These are phyloP conservation scores for Ichneumon xanthorius DNA, from an alignment of 2,888 invertebrate species.

Conservation along the genomic window DNA sequence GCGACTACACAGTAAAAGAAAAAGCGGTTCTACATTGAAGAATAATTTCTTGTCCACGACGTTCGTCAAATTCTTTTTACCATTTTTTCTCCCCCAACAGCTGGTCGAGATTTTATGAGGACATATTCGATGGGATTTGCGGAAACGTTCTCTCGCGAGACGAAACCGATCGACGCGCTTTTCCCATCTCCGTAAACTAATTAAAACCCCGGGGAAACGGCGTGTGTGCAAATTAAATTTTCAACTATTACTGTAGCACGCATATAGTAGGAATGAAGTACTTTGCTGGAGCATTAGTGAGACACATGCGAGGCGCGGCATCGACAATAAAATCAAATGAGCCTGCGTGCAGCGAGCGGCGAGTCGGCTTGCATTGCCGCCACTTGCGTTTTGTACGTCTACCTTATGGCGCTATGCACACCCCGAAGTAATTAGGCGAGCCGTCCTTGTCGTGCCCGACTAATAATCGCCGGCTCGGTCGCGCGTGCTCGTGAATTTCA, in stretches of 20 bases:
- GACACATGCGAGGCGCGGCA: constrained; percentile 19
- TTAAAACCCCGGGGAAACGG: background rate
- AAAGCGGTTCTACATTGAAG: background rate
- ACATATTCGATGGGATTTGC: background rate
- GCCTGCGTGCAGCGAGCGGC: constrained; percentile 57
- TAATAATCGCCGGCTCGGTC: constrained; percentile 62
- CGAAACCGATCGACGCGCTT: background rate
- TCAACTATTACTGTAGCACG: background rate
- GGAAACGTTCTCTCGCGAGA: background rate
- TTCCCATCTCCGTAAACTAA: background rate
- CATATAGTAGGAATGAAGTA: constrained; percentile 13
- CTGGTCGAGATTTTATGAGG: background rate
- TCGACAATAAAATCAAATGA: constrained; percentile 63
- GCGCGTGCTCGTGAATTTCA: constrained; percentile 61
- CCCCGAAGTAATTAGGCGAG: constrained; percentile 72
- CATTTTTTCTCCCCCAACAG: background rate
- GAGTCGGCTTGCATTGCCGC: constrained; percentile 9
- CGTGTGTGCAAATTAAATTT: background rate
- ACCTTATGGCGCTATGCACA: constrained; percentile 48
- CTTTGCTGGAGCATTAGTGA: constrained; percentile 11
- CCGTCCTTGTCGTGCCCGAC: constrained; percentile 52
- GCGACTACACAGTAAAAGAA: background rate
- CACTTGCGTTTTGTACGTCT: constrained; percentile 51
- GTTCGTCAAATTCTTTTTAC: too few relatives aligned
- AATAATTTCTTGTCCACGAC: too few relatives aligned